A percentile compares a stretch with the other conserved stretches of the same genome.
These are phyloP conservation scores for Zygaena filipendulae DNA, from an alignment of 2,888 invertebrate species.

Conservation along the genomic window DNA sequence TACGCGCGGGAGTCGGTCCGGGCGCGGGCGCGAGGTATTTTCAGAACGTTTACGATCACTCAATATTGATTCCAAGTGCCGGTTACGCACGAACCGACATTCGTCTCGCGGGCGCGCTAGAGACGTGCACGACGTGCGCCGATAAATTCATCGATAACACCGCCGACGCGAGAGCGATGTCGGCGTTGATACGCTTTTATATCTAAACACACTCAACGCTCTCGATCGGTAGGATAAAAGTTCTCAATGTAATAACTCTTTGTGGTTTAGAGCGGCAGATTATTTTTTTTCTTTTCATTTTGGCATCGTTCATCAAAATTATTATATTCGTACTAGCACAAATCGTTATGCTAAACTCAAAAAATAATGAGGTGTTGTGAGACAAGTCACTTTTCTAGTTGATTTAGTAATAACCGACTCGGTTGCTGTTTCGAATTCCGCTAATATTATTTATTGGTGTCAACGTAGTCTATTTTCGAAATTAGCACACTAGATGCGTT, in stretches of 20 bases:
- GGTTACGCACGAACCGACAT: slow-evolving; percentile 26
- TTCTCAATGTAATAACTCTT: no score
- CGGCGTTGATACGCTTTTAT: not conserved
- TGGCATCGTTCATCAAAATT: no score
- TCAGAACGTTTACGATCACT: no score
- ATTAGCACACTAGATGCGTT: slow-evolving; percentile 32
- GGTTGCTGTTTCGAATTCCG: slow-evolving; percentile 38
- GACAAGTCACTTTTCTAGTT: slow-evolving; percentile 19
- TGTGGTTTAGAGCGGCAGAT: no score
- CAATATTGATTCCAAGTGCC: slow-evolving; percentile 34
- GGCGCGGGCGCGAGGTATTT: no score
- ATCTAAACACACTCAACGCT: no score
- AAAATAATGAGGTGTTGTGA: no score
- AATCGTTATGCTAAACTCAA: no score
- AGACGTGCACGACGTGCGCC: slow-evolving; percentile 6
- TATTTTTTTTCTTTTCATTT: no score
- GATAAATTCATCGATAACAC: not conserved
- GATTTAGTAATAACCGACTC: slow-evolving; percentile 24
- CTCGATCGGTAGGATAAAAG: not conserved
- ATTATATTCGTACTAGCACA: no score
- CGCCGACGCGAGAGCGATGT: not conserved
- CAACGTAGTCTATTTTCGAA: slow-evolving; percentile 57
- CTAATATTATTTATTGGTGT: slow-evolving; percentile 62
- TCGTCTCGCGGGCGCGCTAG: slow-evolving; percentile 11
- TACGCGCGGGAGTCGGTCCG: no score